Conservation (phyloP, 2,888 invertebrate species). For the Cryptops parisi region DNA sequence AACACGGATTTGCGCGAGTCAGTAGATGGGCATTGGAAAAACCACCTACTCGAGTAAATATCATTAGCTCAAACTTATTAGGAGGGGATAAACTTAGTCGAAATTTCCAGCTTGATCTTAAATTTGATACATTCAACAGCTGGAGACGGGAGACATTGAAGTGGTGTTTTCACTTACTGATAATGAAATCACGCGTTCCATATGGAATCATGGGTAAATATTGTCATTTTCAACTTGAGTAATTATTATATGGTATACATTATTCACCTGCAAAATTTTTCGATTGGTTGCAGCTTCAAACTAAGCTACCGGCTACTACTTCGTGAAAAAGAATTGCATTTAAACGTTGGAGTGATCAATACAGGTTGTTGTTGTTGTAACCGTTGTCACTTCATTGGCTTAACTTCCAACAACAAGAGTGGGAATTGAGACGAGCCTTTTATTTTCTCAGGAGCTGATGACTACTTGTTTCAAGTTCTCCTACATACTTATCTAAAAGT, state of each 20-base stretch:
- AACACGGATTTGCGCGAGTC: conserved; percentile 91
- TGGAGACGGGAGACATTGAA: conserved; percentile 81
- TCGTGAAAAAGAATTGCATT: conserved; percentile 79
- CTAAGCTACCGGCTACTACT: conserved; percentile 82
- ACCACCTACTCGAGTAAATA: conserved; percentile 52
- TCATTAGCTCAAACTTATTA: not conserved
- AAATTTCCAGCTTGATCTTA: no score
- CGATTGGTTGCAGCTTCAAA: no score
- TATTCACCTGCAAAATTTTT: no score
- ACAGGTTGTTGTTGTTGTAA: conserved; percentile 50
- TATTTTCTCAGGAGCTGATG: conserved; percentile 10
- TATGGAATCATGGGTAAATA: conserved; percentile 84
- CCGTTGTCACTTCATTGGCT: not conserved
- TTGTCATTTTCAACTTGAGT: conserved; percentile 7
- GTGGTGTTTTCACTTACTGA: conserved; percentile 85
- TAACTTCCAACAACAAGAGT: not conserved
- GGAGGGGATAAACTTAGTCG: not conserved
- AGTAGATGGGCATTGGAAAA: conserved; percentile 82
- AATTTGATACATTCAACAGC: conserved; percentile 20
- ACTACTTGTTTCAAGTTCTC: conserved; percentile 60
- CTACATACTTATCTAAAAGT: conserved; percentile 94
- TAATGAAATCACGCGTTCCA: conserved; percentile 76
- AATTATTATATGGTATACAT: no score
- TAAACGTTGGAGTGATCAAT: conserved; percentile 85
- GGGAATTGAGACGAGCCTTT: not conserved